Evolutionary conservation across 2,113 vertebrate genomes (phyloP), one percentile per base, ranked within the genome.

Genomic region (Lagenorhynchus albirostris): DNA sequence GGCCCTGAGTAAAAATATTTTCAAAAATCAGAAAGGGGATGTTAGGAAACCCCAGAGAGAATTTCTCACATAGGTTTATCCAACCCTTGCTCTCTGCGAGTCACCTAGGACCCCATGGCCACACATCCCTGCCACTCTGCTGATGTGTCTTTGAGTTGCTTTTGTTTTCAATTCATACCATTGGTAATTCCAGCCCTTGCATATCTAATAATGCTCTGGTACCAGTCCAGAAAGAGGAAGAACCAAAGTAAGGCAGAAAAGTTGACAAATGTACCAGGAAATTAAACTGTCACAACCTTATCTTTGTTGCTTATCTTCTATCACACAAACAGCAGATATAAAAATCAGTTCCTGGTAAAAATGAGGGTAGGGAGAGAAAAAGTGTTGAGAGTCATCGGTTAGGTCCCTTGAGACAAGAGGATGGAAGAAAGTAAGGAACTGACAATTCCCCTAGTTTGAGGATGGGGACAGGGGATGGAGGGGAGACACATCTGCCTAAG

Each of bases 1-100:
- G 62, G n/a, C 53, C 55, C 95, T 96, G 50, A 94, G 97, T 50
- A 58, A 98, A 98, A 92, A 94, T 50, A 62, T 81, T 97, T 97
- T 97, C n/a, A 60, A 96, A n/a, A 96, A 93, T 44, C 63, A 70
- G 63, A 96, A 94, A 89, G 60, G 21, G 68, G 7, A 91, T 15
- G 26, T 94, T 96, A 96, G 93, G 94, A 97, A 95, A 98, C 65
- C 53, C 89, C 91, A 98, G 65, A 20, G 93, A 97, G 97, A 96
- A 96, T 92, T 89, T 85, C 70, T 97, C 91, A 96, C 67, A 20
- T 1, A 41, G 76, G 94, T 94, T 97, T 96, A 96, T 73, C 94
- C 31, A 89, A 96, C 68, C 79, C 95, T 63, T 65, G 87, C 87
- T 97, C 10, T 96, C 4, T 33, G 65, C 53, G 2, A 31, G 76